Evolutionary conservation across 64 coral and sea anemone species (phyloP), one percentile per base, ranked within the genome.

Genomic region (Stylophora pistillata): DNA sequence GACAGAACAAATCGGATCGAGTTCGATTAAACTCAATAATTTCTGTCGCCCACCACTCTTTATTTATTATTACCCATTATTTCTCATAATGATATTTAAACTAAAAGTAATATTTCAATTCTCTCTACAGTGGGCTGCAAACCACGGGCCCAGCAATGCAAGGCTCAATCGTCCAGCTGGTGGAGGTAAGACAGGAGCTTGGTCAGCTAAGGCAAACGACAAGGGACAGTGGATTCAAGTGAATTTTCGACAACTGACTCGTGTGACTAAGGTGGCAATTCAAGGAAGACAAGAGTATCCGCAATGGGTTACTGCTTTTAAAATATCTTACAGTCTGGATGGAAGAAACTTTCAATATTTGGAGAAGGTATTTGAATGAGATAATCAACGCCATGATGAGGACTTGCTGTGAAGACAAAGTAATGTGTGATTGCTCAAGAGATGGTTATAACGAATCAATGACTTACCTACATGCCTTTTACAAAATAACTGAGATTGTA

Each of bases 281-380:
- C 81, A 85, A 58, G 81, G 81, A 41, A 62, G 81, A 58, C 81
- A 85, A 58, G 81, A 85, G 1, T 0, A 2, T 17, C 15, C 2
- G 1, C 81, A 69, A 20, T 85, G 81, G 81, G 81, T 85, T 2
- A 85, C 41, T 21, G 70, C 61, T n/a, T 85, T 69, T 30, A 69
- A 62, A 52, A 29, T 85, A 18, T 69, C 60, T 69, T 85, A 85
- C 30, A 85, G 81, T 30, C 3, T 68, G n/a, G 64, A 68, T 68
- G 64, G 21, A 68, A 68, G 11, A 21, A 10, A 68, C 64, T 68
- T 68, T 25, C 10, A 68, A 25, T 11, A 6, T n/a, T 21, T 26
- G 25, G 64, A 68, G 10, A n/a, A 68, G 64, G 64, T 68, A 47
- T 47, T 47, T 47, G 37, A 47, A 47, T 47, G 37, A 47, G 37